A percentile compares a stretch with the other conserved stretches of the same genome.
These are phyloP conservation scores for Spheniscus humboldti DNA, from an alignment of 2,797 vertebrate species.

Conservation along the genomic window DNA sequence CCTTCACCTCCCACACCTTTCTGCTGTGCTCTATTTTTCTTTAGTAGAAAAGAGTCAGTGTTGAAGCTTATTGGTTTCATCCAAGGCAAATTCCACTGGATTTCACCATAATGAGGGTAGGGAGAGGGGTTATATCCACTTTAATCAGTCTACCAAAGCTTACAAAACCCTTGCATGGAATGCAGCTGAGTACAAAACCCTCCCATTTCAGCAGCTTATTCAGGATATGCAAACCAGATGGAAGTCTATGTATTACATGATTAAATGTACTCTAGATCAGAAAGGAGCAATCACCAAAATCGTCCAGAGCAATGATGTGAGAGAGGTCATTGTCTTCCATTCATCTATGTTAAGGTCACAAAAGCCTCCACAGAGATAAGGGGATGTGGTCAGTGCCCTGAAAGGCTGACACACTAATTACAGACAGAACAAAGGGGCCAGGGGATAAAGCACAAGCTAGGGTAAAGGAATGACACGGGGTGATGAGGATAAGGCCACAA, in stretches of 20 bases:
- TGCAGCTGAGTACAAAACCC: background rate
- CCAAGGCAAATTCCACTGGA: background rate
- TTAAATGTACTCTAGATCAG: background rate
- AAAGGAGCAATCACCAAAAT: background rate
- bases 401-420: constrained; percentile 23
- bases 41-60: background rate
- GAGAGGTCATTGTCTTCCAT: background rate
- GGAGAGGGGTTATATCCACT: background rate
- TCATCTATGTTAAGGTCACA: background rate
- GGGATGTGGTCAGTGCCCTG: background rate
- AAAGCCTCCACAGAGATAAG: constrained; percentile 1
- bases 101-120: background rate
- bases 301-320: background rate
- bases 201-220: background rate
- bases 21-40: background rate
- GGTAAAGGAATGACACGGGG: background rate
- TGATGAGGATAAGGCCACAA: background rate
- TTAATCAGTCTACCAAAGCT: background rate
- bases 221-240: constrained; percentile 14
- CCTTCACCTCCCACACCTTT: background rate
- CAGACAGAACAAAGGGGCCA: background rate
- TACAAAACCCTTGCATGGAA: background rate
- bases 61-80: background rate
- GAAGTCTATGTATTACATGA: background rate
- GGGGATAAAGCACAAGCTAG: background rate